Percentiles rank a stretch among this genome's conserved stretches.
Conservation (phyloP, 2,797 vertebrate genomes). For the Hapalemur alaotrensis region DNA sequence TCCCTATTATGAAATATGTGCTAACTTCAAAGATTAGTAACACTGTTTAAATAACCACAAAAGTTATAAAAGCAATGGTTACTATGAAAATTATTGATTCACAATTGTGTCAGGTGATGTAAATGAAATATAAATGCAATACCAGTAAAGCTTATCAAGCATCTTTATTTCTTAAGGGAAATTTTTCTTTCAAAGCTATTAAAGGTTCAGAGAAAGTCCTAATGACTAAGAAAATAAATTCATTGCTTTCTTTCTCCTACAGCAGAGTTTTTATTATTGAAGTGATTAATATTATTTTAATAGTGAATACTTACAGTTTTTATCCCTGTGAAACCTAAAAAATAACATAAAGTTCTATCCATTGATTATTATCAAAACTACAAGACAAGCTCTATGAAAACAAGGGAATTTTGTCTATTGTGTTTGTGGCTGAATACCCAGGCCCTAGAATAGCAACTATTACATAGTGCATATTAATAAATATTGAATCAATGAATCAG, state of each 20-base stretch:
- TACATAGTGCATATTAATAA: not conserved
- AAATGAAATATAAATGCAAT: not conserved
- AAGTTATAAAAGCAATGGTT: not conserved
- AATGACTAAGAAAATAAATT: not conserved
- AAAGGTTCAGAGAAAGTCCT: not conserved
- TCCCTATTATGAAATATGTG: not conserved
- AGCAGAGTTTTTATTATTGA: not conserved
- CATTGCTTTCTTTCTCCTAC: not conserved
- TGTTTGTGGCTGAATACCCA: not conserved
- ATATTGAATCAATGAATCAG: not conserved
- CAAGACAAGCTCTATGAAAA: not conserved
- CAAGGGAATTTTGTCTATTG: not conserved
- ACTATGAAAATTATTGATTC: not conserved
- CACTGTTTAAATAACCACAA: not conserved
- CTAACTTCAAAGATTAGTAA: not conserved
- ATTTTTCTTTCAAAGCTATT: not conserved
- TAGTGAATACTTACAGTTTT: not conserved
- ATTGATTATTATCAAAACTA: not conserved
- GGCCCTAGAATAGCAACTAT: not conserved
- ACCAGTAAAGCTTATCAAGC: not conserved
- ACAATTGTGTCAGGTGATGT: not conserved
- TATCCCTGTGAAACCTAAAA: not conserved
- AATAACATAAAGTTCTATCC: not conserved
- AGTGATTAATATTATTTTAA: not conserved
- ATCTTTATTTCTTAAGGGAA: not conserved